Conservation (phyloP, 2,888 invertebrate species). For the Hydraecia micacea region DNA sequence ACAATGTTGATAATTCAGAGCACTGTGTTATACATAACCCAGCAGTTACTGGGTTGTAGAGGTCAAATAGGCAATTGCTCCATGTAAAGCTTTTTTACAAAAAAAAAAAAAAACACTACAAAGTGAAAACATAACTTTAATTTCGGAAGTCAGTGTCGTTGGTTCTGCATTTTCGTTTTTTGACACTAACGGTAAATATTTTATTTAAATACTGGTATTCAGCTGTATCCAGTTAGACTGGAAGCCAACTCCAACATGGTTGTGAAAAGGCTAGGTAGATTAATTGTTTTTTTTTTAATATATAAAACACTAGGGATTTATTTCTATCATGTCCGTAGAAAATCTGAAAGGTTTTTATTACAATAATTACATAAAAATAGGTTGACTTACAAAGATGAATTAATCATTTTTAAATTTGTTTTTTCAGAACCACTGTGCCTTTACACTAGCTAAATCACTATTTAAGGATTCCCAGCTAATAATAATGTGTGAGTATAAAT, state of each 20-base stretch:
- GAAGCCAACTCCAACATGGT: neutral
- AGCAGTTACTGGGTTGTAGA: neutral
- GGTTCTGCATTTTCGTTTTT: too few relatives aligned
- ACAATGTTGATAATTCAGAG: neutral
- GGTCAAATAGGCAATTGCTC: neutral
- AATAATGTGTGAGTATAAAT: conserved; percentile 91
- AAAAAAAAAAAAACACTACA: too few relatives aligned
- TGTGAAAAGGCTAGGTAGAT: neutral
- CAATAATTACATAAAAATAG: neutral
- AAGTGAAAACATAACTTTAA: too few relatives aligned
- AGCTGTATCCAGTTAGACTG: neutral
- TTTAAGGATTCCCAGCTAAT: conserved; percentile 93
- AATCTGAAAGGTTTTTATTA: neutral
- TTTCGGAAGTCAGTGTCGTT: too few relatives aligned
- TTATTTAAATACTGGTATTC: neutral
- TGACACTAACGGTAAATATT: too few relatives aligned
- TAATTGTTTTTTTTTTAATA: neutral
- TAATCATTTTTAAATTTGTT: conserved; percentile 48
- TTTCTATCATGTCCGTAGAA: too few relatives aligned
- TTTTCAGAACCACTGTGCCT: conserved; percentile 86
- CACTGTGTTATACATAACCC: neutral
- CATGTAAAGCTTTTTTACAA: neutral
- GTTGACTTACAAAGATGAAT: neutral
- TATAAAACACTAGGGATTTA: too few relatives aligned
- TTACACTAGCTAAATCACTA: conserved; percentile 91